Conservation (phyloP, 1,140 invertebrate genomes). For the Habropoda laboriosa region DNA sequence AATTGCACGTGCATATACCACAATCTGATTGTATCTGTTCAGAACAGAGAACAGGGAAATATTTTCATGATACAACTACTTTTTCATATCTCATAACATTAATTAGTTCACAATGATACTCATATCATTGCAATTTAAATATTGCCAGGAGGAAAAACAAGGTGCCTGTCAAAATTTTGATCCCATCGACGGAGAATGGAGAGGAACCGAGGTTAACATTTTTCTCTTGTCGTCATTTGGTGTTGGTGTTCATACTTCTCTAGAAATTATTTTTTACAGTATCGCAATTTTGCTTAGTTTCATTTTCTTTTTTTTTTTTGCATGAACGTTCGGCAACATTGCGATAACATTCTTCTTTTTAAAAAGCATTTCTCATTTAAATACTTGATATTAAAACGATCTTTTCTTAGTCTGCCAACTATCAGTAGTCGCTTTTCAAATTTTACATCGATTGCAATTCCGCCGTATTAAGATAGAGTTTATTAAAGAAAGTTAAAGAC, state of each 20-base stretch:
- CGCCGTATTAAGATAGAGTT: not conserved
- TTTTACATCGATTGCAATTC: not conserved
- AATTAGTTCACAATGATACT: conserved; percentile 21
- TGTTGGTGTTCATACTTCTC: conserved; percentile 67
- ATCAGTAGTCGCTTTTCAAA: conserved; percentile 18
- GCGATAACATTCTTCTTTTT: conserved; percentile 21
- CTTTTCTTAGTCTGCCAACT: conserved; percentile 7
- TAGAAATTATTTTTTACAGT: conserved; percentile 7
- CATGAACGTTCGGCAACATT: conserved; percentile 37
- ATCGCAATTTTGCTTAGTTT: conserved; percentile 46
- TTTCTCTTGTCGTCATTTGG: conserved; percentile 70
- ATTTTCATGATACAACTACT: not conserved
- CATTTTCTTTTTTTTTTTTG: conserved; percentile 43
- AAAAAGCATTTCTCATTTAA: conserved; percentile 3
- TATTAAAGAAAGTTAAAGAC: conserved; percentile 3
- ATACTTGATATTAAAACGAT: conserved; percentile 3
- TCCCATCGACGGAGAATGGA: conserved; percentile 75
- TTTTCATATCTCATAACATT: conserved; percentile 30
- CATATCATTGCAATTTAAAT: conserved; percentile 68
- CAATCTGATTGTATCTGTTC: not conserved
- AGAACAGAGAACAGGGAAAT: not conserved
- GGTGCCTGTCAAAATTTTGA: conserved; percentile 80
- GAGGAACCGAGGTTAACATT: conserved; percentile 77
- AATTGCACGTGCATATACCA: conserved; percentile 4
- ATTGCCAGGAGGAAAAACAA: conserved; percentile 80